A percentile compares a stretch with the other conserved stretches of the same genome.
phyloP scores from a whole-genome alignment of 2,888 invertebrate genomes.

The Epirrita christyi region DNA sequence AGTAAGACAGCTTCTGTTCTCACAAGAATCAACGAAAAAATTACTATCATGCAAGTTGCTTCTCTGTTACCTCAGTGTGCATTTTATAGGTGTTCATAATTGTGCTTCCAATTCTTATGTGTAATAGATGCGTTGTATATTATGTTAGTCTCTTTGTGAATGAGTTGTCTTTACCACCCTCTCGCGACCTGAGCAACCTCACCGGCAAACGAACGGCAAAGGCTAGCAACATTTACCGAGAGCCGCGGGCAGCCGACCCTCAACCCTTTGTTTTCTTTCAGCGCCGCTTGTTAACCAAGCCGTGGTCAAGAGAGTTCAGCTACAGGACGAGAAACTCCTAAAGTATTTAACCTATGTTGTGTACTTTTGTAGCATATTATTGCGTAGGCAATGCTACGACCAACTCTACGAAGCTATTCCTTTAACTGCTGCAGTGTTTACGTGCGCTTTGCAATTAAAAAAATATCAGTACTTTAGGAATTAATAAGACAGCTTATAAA shows the following conservation, averaged over 20 bases:
- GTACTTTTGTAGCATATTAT: no score
- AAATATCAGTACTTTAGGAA: no score
- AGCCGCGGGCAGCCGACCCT: conserved; percentile 70
- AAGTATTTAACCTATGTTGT: neutral
- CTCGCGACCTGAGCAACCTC: conserved; percentile 53
- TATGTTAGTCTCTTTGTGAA: conserved; percentile 48
- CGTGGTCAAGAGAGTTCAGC: conserved; percentile 16
- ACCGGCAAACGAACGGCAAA: conserved; percentile 67
- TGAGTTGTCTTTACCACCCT: conserved; percentile 67
- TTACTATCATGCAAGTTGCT: no score
- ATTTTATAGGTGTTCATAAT: neutral
- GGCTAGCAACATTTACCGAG: conserved; percentile 73
- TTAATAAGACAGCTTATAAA: no score
- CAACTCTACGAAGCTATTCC: no score
- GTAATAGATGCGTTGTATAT: neutral
- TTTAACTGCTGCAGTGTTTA: no score
- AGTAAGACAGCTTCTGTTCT: no score
- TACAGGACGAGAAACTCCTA: neutral
- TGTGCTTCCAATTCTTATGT: neutral
- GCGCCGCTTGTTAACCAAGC: conserved; percentile 56
- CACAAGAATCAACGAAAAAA: no score
- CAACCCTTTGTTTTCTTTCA: conserved; percentile 75
- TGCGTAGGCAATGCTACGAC: no score
- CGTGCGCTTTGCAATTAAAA: no score
- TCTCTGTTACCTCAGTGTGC: neutral